Evolutionary conservation across 1,140 invertebrate genomes (phyloP), one percentile per base, ranked within the genome.

Genomic region (Pseudomyrmex gracilis): DNA sequence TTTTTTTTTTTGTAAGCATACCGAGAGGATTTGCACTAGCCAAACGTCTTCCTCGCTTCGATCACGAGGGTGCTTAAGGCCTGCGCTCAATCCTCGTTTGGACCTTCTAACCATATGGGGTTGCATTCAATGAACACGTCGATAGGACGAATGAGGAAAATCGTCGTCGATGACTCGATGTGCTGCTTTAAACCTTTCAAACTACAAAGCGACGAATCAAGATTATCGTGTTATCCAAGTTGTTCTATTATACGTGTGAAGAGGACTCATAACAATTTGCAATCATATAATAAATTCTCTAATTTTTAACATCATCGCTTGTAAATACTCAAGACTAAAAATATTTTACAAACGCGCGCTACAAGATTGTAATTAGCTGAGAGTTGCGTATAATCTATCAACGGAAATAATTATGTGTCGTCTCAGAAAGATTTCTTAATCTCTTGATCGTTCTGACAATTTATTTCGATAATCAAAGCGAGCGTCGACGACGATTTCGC

Each of bases 21-120:
- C 15, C 24, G 82, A 86, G 84, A 55, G 63, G 63, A 64, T 68
- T 67, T 4, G 51, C 84, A 83, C 80, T n/a, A 53, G 60, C 83
- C 67, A 53, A 74, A 57, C 24, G 43, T 74, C 53, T 12, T 15
- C 20, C 47, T 63, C 51, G 66, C 24, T 67, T 49, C 43, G 24
- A 13, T 61, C 55, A 15, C 78, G 47, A 51, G 45, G 22, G n/a
- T 34, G 57, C 45, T 12, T 55, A 63, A 74, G 60, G 73, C 45
- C 73, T 66, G 73, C 64, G 77, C 86, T 60, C 53, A 51, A 73
- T 63, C 71, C 82, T 70, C 87, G 22, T 74, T 83, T 89, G 87
- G 88, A 89, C 88, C 88, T 85, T 89, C 77, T 82, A 89, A 89
- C 88, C 88, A 89, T 89, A 60, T 78, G 47, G 85, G 76, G 45